Conservation (phyloP, 2,888 invertebrate genomes). For the Flexamia atlantica region DNA sequence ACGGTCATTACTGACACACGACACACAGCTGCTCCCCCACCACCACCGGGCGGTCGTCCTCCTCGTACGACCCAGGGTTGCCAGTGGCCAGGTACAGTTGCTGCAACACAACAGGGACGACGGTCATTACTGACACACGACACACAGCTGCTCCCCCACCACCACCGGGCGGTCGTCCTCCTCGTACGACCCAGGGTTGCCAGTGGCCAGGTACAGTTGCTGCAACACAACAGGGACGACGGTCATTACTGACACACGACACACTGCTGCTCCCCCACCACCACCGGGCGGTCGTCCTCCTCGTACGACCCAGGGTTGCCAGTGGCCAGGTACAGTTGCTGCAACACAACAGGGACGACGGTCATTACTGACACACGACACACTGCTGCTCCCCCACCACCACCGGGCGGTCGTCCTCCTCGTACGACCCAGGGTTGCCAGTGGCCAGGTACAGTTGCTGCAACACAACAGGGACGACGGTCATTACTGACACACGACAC, state of each 20-base stretch:
- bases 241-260: slow-evolving; percentile 90
- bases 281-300: slow-evolving; percentile 71
- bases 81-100: slow-evolving; percentile 88
- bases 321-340: slow-evolving; percentile 88
- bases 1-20: slow-evolving; percentile 88
- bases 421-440: too few relatives aligned
- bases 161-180: slow-evolving; percentile 71
- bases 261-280: slow-evolving; percentile 81
- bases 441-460: too few relatives aligned
- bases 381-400: too few relatives aligned
- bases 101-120: slow-evolving; percentile 80
- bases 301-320: slow-evolving; percentile 80
- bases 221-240: slow-evolving; percentile 79
- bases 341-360: slow-evolving; percentile 69
- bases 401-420: too few relatives aligned
- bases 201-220: slow-evolving; percentile 88
- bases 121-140: slow-evolving; percentile 89
- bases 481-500: too few relatives aligned
- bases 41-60: slow-evolving; percentile 71
- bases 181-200: slow-evolving; percentile 79
- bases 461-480: too few relatives aligned
- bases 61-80: slow-evolving; percentile 78
- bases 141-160: slow-evolving; percentile 82
- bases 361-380: too few relatives aligned
- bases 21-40: slow-evolving; percentile 84